Conservation (phyloP, 2,113 vertebrate genomes). For the Antechinus flavipes region DNA sequence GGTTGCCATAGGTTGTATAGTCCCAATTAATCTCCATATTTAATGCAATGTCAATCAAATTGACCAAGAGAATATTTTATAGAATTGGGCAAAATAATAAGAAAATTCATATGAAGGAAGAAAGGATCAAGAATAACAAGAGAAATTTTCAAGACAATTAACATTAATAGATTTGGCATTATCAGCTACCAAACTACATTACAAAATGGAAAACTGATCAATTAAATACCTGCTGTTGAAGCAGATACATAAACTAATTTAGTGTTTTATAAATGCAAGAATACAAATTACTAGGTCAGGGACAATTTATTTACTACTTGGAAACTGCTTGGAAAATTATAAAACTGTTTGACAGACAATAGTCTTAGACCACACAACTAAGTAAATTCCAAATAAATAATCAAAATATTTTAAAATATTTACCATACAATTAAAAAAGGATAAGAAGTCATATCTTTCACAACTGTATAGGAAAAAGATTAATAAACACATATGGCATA, state of each 20-base stretch:
- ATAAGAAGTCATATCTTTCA: neutral
- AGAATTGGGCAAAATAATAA: neutral
- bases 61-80: neutral
- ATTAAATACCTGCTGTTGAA: neutral
- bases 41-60: neutral
- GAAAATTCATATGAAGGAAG: neutral
- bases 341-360: neutral
- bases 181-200: neutral
- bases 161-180: neutral
- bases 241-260: neutral
- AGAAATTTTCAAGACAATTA: neutral
- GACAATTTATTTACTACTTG: neutral
- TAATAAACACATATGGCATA: neutral
- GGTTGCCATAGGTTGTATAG: neutral
- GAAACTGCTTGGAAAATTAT: neutral
- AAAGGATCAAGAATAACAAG: neutral
- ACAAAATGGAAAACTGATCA: neutral
- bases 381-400: neutral
- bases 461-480: neutral
- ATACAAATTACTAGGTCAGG: neutral
- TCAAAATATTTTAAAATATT: neutral
- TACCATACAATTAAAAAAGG: neutral
- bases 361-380: neutral
- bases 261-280: neutral
- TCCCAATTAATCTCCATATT: neutral